Base-by-base conservation (phyloP, 2,797 vertebrate species). In the Chrosomus eos region DNA sequence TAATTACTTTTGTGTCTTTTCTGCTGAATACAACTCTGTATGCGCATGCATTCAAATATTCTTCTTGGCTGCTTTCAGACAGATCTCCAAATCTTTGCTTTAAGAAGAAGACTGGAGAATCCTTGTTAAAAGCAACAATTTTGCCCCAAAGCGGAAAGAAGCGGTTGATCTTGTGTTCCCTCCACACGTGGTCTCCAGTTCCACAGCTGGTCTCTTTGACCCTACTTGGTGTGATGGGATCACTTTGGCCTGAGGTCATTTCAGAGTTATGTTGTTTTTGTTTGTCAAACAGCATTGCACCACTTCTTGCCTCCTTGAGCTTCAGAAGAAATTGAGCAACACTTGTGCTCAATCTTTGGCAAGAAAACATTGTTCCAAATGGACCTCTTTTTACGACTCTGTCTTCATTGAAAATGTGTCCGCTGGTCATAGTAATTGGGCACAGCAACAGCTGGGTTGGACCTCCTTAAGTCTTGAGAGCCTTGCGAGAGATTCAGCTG, bases 401-500 rank as follows among this genome's bases (percentile, higher is more conserved):
- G 6, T 58, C 26, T 85, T 64, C 58, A 70, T 55, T 62, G 55
- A 62, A 43, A n/a, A 72, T 72, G 18, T 70, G 19, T 66, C 36
- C 2, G 51, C 67, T 71, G 45, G 40, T 68, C 53, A 66, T 73
- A 53, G 79, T 45, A 76, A 81, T 53, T 53, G 23, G 58, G 73
- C n/a, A 77, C 62, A 45, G 68, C 64, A 82, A 64, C 66, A 74
- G 26, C 51, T 83, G 81, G 86, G 58, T 48, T 26, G 58, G 71
- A 75, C 79, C 36, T 51, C 64, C 45, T 26, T 28, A 53, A 28
- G 28, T 80, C 40, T 43, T 75, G 48, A 79, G 81, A 74, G 58
- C 19, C 73, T 86, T 78, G 48, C 55, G 36, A 60, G 26, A 64
- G 76, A n/a, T 66, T 45, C 87, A 83, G 83, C 88, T 88, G 85